Evolutionary conservation across 2,113 vertebrate genomes (phyloP).

Genomic region (Mobula birostris): DNA sequence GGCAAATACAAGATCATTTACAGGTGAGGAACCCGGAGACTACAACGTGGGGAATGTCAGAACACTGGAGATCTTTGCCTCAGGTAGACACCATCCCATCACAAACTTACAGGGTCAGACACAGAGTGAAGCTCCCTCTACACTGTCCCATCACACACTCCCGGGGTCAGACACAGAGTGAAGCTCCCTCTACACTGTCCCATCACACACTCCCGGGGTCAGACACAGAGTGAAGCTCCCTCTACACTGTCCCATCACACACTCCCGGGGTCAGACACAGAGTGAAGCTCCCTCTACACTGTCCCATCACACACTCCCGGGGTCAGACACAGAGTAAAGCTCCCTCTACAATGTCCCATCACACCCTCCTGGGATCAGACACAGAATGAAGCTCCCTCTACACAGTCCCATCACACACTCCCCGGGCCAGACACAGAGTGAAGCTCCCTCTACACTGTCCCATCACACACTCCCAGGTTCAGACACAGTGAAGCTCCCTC

Average conservation of each 20-base stretch:
- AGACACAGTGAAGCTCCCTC: no score
- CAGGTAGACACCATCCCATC: no score
- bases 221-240: no score
- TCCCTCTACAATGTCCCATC: not conserved
- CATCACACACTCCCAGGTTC: no score
- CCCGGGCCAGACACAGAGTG: no score
- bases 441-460: no score
- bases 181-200: no score
- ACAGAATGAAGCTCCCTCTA: not conserved
- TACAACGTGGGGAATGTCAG: not conserved
- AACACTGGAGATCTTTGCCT: not conserved
- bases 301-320: not conserved
- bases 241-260: no score
- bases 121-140: no score
- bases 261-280: not conserved
- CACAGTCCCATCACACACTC: not conserved
- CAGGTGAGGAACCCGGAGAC: constrained; percentile 60
- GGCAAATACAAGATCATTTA: constrained; percentile 90
- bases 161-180: not conserved
- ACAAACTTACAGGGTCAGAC: no score
- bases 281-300: not conserved
- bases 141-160: not conserved
- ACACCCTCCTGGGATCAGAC: not conserved
- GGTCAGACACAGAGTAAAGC: not conserved
- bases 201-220: no score